phyloP scores from a whole-genome alignment of 2,113 vertebrate species.

The Glaucidium brasilianum region DNA sequence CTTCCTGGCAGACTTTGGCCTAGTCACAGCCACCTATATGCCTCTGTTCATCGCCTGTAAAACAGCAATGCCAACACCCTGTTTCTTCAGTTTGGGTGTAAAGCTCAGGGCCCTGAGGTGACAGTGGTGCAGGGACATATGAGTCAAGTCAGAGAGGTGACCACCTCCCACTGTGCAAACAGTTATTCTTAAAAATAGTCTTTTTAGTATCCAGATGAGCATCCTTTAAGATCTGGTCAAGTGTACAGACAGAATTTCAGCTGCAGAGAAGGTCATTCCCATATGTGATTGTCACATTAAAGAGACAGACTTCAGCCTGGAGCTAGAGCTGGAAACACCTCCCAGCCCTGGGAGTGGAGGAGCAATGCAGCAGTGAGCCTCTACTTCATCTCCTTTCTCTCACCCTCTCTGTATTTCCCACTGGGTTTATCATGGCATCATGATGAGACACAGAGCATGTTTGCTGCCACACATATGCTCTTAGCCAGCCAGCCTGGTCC shows the following conservation, averaged over 20 bases:
- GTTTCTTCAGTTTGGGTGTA: background rate
- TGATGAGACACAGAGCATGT: background rate
- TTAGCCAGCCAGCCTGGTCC: background rate
- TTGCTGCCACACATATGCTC: background rate
- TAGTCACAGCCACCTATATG: background rate
- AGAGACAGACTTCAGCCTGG: background rate
- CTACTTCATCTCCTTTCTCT: background rate
- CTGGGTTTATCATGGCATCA: background rate
- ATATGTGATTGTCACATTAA: background rate
- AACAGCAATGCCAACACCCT: background rate
- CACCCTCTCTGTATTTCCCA: background rate
- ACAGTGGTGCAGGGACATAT: background rate
- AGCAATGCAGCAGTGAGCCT: background rate
- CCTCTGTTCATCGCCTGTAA: background rate
- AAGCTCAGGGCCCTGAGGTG: background rate
- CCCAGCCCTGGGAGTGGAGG: background rate
- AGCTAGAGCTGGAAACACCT: background rate
- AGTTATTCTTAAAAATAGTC: background rate
- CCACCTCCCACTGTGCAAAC: background rate
- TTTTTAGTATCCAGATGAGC: background rate
- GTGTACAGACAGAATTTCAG: background rate
- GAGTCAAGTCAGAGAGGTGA: background rate
- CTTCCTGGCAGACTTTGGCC: background rate
- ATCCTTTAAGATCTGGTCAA: background rate
- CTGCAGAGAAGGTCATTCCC: background rate